Conservation (phyloP, 1,140 invertebrate species). For the Cyrtorhinus lividipennis region DNA sequence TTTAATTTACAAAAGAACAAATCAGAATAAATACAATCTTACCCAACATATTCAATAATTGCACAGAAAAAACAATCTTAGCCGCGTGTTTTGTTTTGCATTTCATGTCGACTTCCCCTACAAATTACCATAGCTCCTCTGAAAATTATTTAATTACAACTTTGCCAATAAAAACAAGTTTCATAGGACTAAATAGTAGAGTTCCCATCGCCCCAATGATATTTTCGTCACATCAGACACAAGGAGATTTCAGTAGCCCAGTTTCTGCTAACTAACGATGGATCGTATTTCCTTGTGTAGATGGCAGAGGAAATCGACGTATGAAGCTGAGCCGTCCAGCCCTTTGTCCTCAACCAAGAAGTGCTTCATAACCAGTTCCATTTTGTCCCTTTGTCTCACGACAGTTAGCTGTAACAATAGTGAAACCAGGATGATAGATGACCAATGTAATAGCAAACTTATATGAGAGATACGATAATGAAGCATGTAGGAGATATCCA, state of each 20-base stretch:
- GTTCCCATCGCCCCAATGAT: neutral
- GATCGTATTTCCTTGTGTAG: conserved; percentile 96
- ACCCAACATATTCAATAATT: neutral
- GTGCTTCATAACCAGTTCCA: conserved; percentile 88
- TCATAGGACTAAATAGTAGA: neutral
- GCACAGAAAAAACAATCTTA: neutral
- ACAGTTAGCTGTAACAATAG: conserved; percentile 58
- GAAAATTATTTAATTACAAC: neutral
- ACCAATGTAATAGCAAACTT: too few relatives aligned
- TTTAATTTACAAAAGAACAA: neutral
- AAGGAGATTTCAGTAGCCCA: neutral
- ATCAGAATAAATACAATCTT: neutral
- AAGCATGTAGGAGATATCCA: too few relatives aligned
- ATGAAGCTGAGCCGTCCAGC: conserved; percentile 70
- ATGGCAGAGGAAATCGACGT: conserved; percentile 97
- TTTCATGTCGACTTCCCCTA: neutral
- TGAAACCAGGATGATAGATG: too few relatives aligned
- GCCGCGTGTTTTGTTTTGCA: neutral
- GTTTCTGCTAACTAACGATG: conserved; percentile 31
- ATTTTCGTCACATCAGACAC: neutral
- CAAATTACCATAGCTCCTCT: neutral
- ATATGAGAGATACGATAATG: too few relatives aligned
- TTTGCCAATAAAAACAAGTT: neutral
- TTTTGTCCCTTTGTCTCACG: conserved; percentile 82
- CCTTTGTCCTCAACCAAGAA: conserved; percentile 94